Base-by-base conservation (phyloP, 1,140 invertebrate species). In the Zaprionus taronus region DNA sequence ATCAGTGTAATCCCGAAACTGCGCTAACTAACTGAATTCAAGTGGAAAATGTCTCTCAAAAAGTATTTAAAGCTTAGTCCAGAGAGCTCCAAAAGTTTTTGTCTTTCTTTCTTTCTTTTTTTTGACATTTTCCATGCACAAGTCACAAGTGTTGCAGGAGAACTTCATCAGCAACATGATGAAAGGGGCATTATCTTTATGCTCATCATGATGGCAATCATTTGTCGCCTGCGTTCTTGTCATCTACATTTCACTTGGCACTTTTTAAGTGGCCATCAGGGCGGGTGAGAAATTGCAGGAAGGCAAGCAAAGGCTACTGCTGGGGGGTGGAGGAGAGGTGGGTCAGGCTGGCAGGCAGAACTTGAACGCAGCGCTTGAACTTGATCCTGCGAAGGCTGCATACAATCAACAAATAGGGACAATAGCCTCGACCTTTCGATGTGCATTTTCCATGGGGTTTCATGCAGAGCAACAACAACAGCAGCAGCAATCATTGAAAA, bases 311-410 rank as follows among this genome's bases (percentile, higher is more conserved):
- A 26, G n/a, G 53, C 49, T 24, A 31, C 31, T 34, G 31, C 7
- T 11, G 5, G n/a, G 28, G 28, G 17, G 26, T 28, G 31, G 56
- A 14, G 6, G 26, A 2, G 24, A 17, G n/a, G 20, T 9, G 4
- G 22, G 38, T 4, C 20, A n/a, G 60, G 56, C 15, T 36, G 49
- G 20, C n/a, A 20, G 24, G 31, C 14, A 38, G 24, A 41, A 69
- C 66, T 83, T 53, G 53, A 79, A 74, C 47, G 47, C 20, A 51
- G 64, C 71, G 76, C 74, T 90, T 89, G 81, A 89, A 87, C 83
- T 89, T 89, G 83, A 87, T 81, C 74, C 71, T 58, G 56, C 31
- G 74, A 79, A 89, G 78, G 84, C 62, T 89, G 78, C 53, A 68
- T 63, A 74, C 83, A 78, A 80, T 70, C 84, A 73, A 70, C 77